Percentiles rank a stretch among this genome's conserved stretches.
Conservation (phyloP, 2,888 invertebrate genomes). For the Ormia ochracea region DNA sequence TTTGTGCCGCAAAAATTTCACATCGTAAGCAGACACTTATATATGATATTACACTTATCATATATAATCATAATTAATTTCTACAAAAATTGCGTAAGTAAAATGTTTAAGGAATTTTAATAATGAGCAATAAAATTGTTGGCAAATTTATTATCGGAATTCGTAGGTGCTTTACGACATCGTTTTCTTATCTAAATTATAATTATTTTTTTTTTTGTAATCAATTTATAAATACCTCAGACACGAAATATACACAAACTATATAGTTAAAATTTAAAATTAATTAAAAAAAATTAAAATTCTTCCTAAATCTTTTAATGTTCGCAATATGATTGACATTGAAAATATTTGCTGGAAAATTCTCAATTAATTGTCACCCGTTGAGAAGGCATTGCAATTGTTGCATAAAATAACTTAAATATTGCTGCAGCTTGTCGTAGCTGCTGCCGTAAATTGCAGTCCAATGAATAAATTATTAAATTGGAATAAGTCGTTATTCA, state of each 20-base stretch:
- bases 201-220: background rate
- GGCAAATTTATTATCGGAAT: background rate
- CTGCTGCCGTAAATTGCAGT: background rate
- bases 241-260: constrained; percentile 4
- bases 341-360: constrained; percentile 43
- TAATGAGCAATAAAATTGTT: background rate
- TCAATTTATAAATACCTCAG: constrained; percentile 36
- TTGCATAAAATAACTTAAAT: constrained; percentile 35
- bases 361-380: constrained; percentile 4
- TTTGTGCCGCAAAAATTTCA: no score
- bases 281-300: background rate
- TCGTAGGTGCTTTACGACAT: constrained; percentile 13
- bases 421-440: background rate
- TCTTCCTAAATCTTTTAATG: background rate
- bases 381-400: constrained; percentile 16
- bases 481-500: constrained; percentile 29
- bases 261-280: background rate
- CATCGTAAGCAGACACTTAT: no score
- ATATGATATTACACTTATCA: no score
- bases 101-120: background rate
- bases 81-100: background rate
- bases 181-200: background rate
- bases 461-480: constrained; percentile 11
- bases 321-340: constrained; percentile 30
- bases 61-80: no score